Evolutionary conservation across 2,113 vertebrate genomes (phyloP), one percentile per base, ranked within the genome.

Genomic region (Mohoua ochrocephala): DNA sequence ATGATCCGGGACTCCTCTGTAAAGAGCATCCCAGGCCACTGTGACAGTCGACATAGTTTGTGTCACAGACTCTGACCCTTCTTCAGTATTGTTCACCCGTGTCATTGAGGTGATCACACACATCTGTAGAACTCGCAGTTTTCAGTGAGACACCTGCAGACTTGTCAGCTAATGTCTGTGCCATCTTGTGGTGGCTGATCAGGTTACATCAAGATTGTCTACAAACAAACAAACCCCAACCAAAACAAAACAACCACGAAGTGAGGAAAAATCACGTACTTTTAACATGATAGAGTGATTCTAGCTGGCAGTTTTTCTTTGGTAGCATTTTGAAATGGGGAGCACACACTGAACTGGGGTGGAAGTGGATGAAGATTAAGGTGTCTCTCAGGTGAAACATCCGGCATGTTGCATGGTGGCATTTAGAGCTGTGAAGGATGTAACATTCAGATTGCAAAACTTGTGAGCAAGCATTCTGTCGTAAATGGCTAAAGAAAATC

Each of bases 81-180:
- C 35, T 52, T 69, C 33, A 13, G 7, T 37, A 15, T 41, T 30
- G n/a, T 44, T 84, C n/a, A 35, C 14, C 13, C 0, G 0, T 70
- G 63, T 49, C 0, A 0, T 8, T 87, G 39, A 68, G 30, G n/a
- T 19, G 47, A 35, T 41, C 11, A 2, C 7, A 5, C 7, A 5
- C 11, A 8, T 69, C 47, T 35, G 26, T 45, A 1, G 39, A 31
- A 52, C 19, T 57, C 13, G 3, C 6, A 24, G 9, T 91, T 78
- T 56, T 71, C 44, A 47, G 0, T 45, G 71, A 91, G 49, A 21
- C 15, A 11, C 56, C 17, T 60, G 14, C 60, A 44, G 35, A 27
- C 7, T 65, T 35, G 17, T 49, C n/a, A 24, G 6, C 23, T 60
- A 9, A 30, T 18, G 10, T 64, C 33, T 82, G 59, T 76, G 83